Conservation (phyloP, 92 coral and sea anemone species). For the Meandrina meandrites region DNA sequence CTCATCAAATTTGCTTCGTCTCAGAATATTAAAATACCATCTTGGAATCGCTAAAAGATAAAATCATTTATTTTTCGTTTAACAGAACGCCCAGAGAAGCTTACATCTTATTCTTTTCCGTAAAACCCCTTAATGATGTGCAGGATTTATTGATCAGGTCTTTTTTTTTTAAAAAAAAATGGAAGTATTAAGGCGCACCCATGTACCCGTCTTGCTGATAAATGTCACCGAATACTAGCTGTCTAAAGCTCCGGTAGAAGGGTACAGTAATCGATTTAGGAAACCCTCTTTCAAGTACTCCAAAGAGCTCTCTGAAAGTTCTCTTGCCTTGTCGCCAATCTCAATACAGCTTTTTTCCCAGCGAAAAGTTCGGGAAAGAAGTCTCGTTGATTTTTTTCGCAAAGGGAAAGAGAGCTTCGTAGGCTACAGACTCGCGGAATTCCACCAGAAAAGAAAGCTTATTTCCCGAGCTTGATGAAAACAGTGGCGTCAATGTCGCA, state of each 20-base stretch:
- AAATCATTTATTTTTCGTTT: not conserved
- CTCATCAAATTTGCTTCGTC: not conserved
- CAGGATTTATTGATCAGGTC: not conserved
- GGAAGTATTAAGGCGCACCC: not conserved
- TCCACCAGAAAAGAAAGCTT: not conserved
- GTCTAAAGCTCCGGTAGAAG: not conserved
- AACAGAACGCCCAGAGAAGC: not conserved
- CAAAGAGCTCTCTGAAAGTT: not conserved
- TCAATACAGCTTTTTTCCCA: not conserved
- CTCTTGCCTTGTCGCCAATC: not conserved
- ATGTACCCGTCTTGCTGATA: not conserved
- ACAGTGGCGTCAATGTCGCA: not conserved
- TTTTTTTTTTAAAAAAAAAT: not conserved
- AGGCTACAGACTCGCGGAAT: not conserved
- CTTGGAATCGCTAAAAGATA: not conserved
- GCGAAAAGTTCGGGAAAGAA: not conserved
- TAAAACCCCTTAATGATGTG: not conserved
- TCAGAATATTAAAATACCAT: not conserved
- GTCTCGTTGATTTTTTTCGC: not conserved
- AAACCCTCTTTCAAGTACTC: not conserved
- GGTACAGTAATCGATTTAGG: not conserved
- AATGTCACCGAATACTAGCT: not conserved
- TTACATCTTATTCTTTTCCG: not conserved
- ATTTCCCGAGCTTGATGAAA: not conserved
- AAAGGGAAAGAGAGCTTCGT: not conserved